These are phyloP conservation scores for Zaprionus tsacasi DNA, from an alignment of 1,140 invertebrate species.

Conservation along the genomic window DNA sequence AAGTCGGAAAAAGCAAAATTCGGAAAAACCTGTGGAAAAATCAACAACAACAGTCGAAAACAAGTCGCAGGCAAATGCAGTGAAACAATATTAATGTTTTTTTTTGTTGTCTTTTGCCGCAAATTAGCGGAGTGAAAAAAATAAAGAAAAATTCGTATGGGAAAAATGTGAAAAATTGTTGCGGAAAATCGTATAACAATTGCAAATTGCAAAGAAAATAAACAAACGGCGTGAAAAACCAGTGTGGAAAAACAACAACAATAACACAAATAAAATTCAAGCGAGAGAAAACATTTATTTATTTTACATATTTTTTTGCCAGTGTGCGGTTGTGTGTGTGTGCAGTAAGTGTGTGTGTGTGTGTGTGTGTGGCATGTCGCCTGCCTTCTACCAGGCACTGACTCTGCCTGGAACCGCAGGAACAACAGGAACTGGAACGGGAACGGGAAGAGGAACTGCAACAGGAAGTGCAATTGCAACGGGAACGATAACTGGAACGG, in stretches of 20 bases:
- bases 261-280: neutral
- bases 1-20: neutral
- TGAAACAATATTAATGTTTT: too few relatives aligned
- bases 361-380: conserved; percentile 63
- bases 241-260: neutral
- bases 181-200: conserved; percentile 16
- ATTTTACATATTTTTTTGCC: conserved; percentile 8
- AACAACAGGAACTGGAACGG: neutral
- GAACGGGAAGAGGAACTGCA: conserved; percentile 4
- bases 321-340: conserved; percentile 15
- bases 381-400: conserved; percentile 55
- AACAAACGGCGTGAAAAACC: conserved; percentile 3
- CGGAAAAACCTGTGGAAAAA: conserved; percentile 24
- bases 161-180: neutral
- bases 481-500: neutral
- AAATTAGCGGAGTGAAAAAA: neutral
- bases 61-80: neutral
- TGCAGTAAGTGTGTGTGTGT: conserved; percentile 20
- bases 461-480: neutral
- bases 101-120: neutral
- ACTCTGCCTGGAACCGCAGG: conserved; percentile 16
- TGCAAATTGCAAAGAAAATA: conserved; percentile 5
- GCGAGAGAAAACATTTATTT: neutral
- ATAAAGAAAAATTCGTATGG: conserved; percentile 2
- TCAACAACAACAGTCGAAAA: neutral